These are phyloP conservation scores for Lepidocyrtinus sp. DNA, from an alignment of 2,888 invertebrate genomes.

Conservation along the genomic window DNA sequence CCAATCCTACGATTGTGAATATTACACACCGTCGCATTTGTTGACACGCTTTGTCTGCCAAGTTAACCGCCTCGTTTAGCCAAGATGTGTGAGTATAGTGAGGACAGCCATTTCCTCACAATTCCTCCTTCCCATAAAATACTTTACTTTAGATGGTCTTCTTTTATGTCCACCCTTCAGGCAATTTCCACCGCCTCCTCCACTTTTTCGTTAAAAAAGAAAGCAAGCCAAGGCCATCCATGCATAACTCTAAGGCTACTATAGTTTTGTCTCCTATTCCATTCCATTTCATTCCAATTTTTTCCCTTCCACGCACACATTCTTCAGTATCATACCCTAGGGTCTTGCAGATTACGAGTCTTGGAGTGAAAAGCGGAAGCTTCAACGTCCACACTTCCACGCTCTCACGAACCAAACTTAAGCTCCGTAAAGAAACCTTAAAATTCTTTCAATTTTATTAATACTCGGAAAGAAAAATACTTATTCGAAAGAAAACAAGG, in stretches of 20 bases:
- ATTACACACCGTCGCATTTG: neutral
- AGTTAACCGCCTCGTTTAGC: conserved; percentile 35
- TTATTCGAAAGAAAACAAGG: neutral
- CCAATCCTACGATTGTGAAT: no score
- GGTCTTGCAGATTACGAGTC: neutral
- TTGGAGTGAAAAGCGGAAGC: conserved; percentile 19
- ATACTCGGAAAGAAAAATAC: neutral
- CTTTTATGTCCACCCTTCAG: conserved; percentile 15
- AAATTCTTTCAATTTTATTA: neutral
- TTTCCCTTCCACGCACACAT: neutral
- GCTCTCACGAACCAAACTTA: neutral
- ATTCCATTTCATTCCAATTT: neutral
- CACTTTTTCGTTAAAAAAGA: neutral
- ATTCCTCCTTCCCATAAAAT: neutral
- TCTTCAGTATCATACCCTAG: neutral
- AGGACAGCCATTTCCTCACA: conserved; percentile 25
- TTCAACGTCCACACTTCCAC: conserved; percentile 15
- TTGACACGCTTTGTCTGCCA: neutral
- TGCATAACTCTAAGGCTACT: conserved; percentile 31
- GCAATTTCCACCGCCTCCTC: neutral
- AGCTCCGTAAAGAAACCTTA: conserved; percentile 16
- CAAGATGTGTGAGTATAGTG: no score
- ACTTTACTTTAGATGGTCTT: neutral
- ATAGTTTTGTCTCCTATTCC: neutral
- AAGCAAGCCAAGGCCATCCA: conserved; percentile 34